Percentiles rank a stretch among this genome's conserved stretches.
These are phyloP conservation scores for Drosophila quadrilineata DNA, from an alignment of 1,140 invertebrate genomes.

Conservation along the genomic window DNA sequence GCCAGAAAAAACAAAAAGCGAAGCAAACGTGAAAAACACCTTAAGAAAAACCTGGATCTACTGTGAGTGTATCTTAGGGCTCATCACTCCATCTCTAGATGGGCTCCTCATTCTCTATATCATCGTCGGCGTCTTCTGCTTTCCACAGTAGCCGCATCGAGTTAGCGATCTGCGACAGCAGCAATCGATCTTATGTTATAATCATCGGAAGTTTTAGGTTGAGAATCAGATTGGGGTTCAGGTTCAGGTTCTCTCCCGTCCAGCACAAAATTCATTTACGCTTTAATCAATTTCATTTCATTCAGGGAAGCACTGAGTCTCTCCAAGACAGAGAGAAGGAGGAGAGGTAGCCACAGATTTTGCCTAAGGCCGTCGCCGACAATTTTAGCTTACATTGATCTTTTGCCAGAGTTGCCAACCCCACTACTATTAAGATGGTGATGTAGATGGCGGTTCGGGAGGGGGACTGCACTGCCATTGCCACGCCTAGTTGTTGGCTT, in stretches of 20 bases:
- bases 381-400: slow-evolving; percentile 51
- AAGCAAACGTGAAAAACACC: no score
- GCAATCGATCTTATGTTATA: slow-evolving; percentile 79
- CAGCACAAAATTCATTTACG: slow-evolving; percentile 80
- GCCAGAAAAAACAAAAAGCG: background rate
- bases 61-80: background rate
- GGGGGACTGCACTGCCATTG: background rate
- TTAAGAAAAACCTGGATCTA: no score
- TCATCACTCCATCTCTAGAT: no score
- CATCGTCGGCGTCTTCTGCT: slow-evolving; percentile 51
- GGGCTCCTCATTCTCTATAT: background rate
- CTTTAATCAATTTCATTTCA: slow-evolving; percentile 81
- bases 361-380: slow-evolving; percentile 37
- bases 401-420: slow-evolving; percentile 9
- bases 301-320: slow-evolving; percentile 41
- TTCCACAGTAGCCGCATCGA: slow-evolving; percentile 80
- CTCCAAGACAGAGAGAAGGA: background rate
- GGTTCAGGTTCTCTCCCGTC: no score
- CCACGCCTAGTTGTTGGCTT: slow-evolving; percentile 49
- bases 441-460: background rate
- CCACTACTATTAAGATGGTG: slow-evolving; percentile 14
- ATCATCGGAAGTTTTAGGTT: slow-evolving; percentile 56
- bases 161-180: slow-evolving; percentile 81
- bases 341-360: background rate
- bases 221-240: no score